Evolutionary conservation across 2,797 vertebrate species (phyloP).

Genomic region (Tapirus indicus): DNA sequence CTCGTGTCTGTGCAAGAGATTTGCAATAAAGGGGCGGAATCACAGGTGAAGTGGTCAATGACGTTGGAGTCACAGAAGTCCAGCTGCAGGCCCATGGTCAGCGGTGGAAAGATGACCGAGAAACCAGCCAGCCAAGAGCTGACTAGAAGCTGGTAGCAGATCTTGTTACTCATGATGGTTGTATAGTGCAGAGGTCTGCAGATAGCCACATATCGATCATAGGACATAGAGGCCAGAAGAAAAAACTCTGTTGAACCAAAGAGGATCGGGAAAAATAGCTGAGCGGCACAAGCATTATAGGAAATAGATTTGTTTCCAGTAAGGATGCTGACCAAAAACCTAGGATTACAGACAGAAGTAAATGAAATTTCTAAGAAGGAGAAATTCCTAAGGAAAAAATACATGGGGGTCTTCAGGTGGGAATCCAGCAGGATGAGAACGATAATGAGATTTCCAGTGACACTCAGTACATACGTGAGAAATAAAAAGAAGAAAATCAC

Average conservation of each 20-base stretch:
- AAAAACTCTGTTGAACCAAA: conserved; percentile 68
- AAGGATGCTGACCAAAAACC: conserved; percentile 60
- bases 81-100: conserved; percentile 37
- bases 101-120: conserved; percentile 51
- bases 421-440: not conserved
- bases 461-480: conserved; percentile 15
- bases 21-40: conserved; percentile 63
- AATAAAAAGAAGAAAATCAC: conserved; percentile 70
- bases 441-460: conserved; percentile 59
- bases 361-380: conserved; percentile 70
- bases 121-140: not conserved
- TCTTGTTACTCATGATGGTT: conserved; percentile 60
- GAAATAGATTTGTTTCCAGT: conserved; percentile 55
- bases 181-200: conserved; percentile 65
- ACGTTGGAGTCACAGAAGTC: conserved; percentile 70
- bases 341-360: conserved; percentile 60
- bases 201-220: conserved; percentile 34
- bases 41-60: conserved; percentile 71
- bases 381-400: conserved; percentile 72
- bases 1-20: conserved; percentile 74
- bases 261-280: conserved; percentile 73
- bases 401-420: conserved; percentile 64
- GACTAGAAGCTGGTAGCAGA: conserved; percentile 53
- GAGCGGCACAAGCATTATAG: conserved; percentile 33
- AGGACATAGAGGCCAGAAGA: conserved; percentile 31